Conservation (phyloP, 2,888 invertebrate species). For the Melipona bicolor region DNA sequence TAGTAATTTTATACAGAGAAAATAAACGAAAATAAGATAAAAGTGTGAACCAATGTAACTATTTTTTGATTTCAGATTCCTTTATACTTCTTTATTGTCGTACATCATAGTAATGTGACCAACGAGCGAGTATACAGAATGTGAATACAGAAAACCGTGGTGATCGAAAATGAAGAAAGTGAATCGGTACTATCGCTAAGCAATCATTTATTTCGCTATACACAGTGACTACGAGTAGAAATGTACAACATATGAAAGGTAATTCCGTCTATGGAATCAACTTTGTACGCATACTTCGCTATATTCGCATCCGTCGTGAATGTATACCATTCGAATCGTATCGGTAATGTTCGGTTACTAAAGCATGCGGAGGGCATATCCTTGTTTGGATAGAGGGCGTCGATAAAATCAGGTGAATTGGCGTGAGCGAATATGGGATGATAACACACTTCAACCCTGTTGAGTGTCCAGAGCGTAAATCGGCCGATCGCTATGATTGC, state of each 20-base stretch:
- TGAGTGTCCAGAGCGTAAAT: conserved; percentile 77
- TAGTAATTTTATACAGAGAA: too few relatives aligned
- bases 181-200: conserved; percentile 44
- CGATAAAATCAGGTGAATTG: not conserved
- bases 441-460: conserved; percentile 36
- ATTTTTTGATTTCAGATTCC: not conserved
- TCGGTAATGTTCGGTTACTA: not conserved
- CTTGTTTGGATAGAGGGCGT: not conserved
- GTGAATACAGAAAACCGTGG: not conserved
- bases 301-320: not conserved
- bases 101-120: not conserved
- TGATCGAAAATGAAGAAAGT: conserved; percentile 19
- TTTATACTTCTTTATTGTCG: not conserved
- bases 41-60: not conserved
- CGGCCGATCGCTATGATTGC: conserved; percentile 73
- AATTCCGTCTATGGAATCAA: not conserved
- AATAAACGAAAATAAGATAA: not conserved
- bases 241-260: conserved; percentile 37
- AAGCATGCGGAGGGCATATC: not conserved
- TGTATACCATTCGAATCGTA: not conserved
- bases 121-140: not conserved
- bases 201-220: conserved; percentile 52
- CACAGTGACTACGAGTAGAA: conserved; percentile 48
- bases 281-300: not conserved
- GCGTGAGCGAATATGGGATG: not conserved